Percentiles rank a stretch among this genome's conserved stretches.
Conservation (phyloP, 2,888 invertebrate species). For the Cecidostiba fungosa region DNA sequence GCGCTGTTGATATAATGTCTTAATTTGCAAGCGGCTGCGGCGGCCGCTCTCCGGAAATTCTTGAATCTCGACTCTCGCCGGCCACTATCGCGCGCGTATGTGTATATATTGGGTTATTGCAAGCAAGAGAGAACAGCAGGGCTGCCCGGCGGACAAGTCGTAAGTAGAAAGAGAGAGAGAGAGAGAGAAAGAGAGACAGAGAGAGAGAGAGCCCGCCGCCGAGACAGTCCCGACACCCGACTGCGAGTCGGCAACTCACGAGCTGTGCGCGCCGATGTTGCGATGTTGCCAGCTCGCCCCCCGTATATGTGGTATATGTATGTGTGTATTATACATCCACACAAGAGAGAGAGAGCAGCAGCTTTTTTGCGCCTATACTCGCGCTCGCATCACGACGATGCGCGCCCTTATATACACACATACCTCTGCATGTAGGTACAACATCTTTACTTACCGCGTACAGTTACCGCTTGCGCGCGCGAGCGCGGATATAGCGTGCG, state of each 20-base stretch:
- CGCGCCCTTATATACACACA: neutral
- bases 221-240: conserved; percentile 11
- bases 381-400: neutral
- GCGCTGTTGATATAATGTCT: conserved; percentile 59
- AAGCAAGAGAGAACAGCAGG: neutral
- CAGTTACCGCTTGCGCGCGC: neutral
- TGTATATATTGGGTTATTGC: conserved; percentile 9
- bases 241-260: conserved; percentile 15
- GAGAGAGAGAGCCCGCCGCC: neutral
- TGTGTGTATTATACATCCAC: conserved; percentile 70
- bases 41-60: conserved; percentile 50
- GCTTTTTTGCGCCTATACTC: conserved; percentile 9
- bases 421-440: neutral
- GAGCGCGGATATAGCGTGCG: conserved; percentile 14
- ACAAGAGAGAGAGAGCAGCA: neutral
- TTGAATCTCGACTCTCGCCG: neutral
- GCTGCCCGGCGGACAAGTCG: conserved; percentile 21
- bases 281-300: conserved; percentile 71
- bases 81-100: neutral
- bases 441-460: neutral
- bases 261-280: conserved; percentile 52
- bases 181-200: neutral
- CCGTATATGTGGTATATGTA: conserved; percentile 46
- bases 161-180: conserved; percentile 1
- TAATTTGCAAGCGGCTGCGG: conserved; percentile 57